Evolutionary conservation across 1,140 invertebrate species (phyloP), one percentile per base, ranked within the genome.

Genomic region (Micrasema longulum): DNA sequence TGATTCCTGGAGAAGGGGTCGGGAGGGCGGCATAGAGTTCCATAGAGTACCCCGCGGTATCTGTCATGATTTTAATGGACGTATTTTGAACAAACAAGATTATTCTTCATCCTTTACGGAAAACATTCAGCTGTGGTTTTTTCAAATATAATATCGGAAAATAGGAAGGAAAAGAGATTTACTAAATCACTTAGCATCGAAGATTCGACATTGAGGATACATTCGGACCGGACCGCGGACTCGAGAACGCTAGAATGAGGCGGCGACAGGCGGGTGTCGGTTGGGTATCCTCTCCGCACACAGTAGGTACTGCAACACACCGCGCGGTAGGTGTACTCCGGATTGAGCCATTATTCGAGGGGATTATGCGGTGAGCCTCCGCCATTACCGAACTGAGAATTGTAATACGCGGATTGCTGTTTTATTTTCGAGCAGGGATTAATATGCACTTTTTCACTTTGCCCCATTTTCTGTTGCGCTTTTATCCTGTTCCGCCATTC

Each of bases 1-100:
- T 72, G 74, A 75, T 68, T 75, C 52, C 60, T 20, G 66, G 57
- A 65, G 69, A 9, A 35, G 55, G 48, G 23, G n/a, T 20, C 43
- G 53, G 41, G 41, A 43, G 26, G 41, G 23, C 16, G 14, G 14
- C 2, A 22, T 16, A 16, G 10, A 10, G 48, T 41, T 22, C 18
- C n/a, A 2, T 7, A 31, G 7, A 38, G 31, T 60, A 20, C 55
- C 16, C 43, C 60, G 5, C 7, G 43, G n/a, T 60, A 64, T 64
- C 60, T 64, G 60, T 47, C 60, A 64, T 47, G 60, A 64, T 64
- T 64, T 64, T 64, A 64, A 64, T 64, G 60, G 60, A 48, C 60
- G 41, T 64, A 64, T 64, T 64, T 48, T 64, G 60, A 64, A 47
- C 60, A 64, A 64, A 64, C 43, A 47, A 31, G 60, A 64, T 64